These are phyloP conservation scores for Cyrtorhinus lividipennis DNA, from an alignment of 1,140 invertebrate species.

Conservation along the genomic window DNA sequence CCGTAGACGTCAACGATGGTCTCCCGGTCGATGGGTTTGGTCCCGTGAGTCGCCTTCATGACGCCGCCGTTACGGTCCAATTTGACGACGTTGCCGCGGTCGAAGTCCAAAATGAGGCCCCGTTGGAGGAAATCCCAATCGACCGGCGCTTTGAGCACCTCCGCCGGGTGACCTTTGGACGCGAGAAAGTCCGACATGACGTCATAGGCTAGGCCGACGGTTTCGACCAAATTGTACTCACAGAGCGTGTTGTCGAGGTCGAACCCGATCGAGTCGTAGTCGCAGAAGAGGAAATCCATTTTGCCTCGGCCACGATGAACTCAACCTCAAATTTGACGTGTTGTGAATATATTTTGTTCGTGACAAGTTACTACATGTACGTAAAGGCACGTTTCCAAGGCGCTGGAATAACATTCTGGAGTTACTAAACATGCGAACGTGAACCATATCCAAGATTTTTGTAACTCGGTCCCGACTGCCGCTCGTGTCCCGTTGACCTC, in stretches of 20 bases:
- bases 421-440: not conserved
- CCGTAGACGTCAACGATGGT: constrained; percentile 46
- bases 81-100: constrained; percentile 56
- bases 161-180: constrained; percentile 39
- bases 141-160: constrained; percentile 37
- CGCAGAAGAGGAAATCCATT: constrained; percentile 30
- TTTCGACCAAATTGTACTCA: constrained; percentile 46
- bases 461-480: not conserved
- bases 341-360: no score
- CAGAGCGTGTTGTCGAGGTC: constrained; percentile 63
- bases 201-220: constrained; percentile 47
- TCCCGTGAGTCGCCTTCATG: constrained; percentile 52
- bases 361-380: not conserved
- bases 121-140: constrained; percentile 51
- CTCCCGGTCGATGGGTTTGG: constrained; percentile 36
- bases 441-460: not conserved
- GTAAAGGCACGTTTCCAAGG: not conserved
- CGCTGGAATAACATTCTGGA: not conserved
- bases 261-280: constrained; percentile 67
- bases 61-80: constrained; percentile 45
- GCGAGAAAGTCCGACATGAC: constrained; percentile 46
- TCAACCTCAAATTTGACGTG: not conserved
- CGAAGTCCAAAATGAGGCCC: constrained; percentile 57
- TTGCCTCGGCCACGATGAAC: not conserved
- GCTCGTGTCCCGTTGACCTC: not conserved